phyloP scores from a whole-genome alignment of 92 coral and sea anemone genomes.

The Siderastrea siderea region DNA sequence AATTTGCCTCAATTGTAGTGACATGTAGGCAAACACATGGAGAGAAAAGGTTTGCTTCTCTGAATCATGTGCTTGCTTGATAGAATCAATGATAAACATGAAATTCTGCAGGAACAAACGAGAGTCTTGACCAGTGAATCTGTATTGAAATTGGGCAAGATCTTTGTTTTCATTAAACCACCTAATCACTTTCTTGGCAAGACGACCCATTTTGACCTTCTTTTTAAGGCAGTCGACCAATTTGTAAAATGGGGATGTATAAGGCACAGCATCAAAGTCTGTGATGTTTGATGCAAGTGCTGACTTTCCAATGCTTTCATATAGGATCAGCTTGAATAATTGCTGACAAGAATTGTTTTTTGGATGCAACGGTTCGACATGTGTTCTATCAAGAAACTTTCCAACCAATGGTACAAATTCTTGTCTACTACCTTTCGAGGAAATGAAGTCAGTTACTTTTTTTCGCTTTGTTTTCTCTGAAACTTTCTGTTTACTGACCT shows the following conservation, averaged over 20 bases:
- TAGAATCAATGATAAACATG: slow-evolving; percentile 57
- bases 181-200: slow-evolving; percentile 36
- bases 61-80: slow-evolving; percentile 41
- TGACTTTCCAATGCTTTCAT: slow-evolving; percentile 51
- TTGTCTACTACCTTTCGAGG: slow-evolving; percentile 38
- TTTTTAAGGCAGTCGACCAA: slow-evolving; percentile 37
- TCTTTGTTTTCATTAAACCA: slow-evolving; percentile 64
- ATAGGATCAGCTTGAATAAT: slow-evolving; percentile 30
- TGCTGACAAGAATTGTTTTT: slow-evolving; percentile 55
- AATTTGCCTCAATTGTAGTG: slow-evolving; percentile 53
- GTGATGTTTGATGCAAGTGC: slow-evolving; percentile 17
- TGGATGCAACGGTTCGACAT: slow-evolving; percentile 41
- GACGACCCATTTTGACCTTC: slow-evolving; percentile 42
- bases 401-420: slow-evolving; percentile 61
- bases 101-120: slow-evolving; percentile 53
- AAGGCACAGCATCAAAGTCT: slow-evolving; percentile 40
- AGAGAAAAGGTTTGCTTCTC: slow-evolving; percentile 48
- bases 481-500: slow-evolving; percentile 39
- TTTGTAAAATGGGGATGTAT: slow-evolving; percentile 25
- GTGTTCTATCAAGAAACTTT: slow-evolving; percentile 28
- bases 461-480: slow-evolving; percentile 37
- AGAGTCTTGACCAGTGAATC: slow-evolving; percentile 68
- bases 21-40: slow-evolving; percentile 61
- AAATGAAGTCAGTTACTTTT: slow-evolving; percentile 39
- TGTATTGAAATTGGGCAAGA: slow-evolving; percentile 34